Evolutionary conservation across 2,797 vertebrate genomes (phyloP).

Genomic region (Onychomys leucogaster): DNA sequence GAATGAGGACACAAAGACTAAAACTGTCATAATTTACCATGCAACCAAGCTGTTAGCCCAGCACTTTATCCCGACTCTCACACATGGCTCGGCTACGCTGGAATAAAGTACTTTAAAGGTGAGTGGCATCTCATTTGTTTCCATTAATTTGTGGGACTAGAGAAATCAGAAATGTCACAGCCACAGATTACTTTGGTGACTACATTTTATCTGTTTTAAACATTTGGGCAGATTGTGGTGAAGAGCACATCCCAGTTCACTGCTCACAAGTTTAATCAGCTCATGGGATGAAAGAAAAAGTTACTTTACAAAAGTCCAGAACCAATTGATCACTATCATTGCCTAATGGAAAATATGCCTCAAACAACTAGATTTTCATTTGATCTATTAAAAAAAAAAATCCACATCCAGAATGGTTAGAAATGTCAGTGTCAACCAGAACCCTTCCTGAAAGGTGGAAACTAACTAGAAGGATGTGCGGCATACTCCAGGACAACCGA

Average conservation of each 20-base stretch:
- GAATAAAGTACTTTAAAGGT: constrained; percentile 22
- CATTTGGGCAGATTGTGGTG: neutral
- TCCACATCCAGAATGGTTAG: neutral
- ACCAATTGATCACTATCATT: neutral
- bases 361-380: constrained; percentile 9
- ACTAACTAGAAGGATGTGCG: neutral
- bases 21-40: constrained; percentile 31
- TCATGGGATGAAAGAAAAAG: constrained; percentile 16
- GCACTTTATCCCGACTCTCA: neutral
- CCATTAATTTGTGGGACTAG: constrained; percentile 41
- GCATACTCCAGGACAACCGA: too few species aligned
- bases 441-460: neutral
- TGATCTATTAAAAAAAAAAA: neutral
- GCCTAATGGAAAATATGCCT: neutral
- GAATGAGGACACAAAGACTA: neutral
- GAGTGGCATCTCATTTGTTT: constrained; percentile 63
- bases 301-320: constrained; percentile 67
- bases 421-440: neutral
- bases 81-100: neutral
- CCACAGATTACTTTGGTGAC: constrained; percentile 30
- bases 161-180: constrained; percentile 62
- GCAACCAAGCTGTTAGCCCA: neutral
- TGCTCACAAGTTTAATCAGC: neutral
- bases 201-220: constrained; percentile 49
- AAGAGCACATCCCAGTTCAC: neutral